Conservation (phyloP, 2,113 vertebrate genomes). For the Erpornis zantholeuca region DNA sequence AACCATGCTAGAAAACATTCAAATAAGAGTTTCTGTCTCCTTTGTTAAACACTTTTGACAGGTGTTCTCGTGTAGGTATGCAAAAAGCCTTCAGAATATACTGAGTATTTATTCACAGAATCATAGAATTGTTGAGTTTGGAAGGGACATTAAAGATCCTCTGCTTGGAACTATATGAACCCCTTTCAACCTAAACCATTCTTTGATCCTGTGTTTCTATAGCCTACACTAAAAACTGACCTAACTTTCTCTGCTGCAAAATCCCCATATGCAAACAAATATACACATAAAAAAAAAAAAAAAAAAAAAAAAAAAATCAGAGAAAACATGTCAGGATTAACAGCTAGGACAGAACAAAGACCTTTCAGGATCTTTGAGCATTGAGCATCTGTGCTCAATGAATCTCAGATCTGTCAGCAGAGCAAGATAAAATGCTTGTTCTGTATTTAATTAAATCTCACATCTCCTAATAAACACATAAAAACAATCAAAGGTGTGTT, state of each 20-base stretch:
- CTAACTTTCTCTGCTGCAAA: neutral
- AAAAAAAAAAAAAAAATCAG: no score
- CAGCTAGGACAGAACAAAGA: neutral
- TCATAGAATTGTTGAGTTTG: neutral
- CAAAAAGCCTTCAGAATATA: neutral
- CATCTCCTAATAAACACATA: neutral
- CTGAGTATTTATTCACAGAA: neutral
- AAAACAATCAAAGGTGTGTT: neutral
- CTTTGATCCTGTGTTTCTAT: neutral
- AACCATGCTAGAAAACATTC: neutral
- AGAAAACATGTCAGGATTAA: neutral
- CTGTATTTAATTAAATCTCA: constrained; percentile 33
- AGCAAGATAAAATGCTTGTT: neutral
- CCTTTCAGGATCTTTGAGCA: neutral
- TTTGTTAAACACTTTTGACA: neutral
- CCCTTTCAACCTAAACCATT: neutral
- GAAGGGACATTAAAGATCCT: neutral
- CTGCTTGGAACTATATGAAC: neutral
- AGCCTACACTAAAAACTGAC: neutral
- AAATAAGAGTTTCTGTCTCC: neutral
- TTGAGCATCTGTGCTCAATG: neutral
- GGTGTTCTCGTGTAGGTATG: neutral
- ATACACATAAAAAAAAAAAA: neutral
- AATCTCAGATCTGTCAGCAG: neutral
- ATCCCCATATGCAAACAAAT: neutral